Evolutionary conservation across 92 coral and sea anemone species (phyloP), one percentile per base, ranked within the genome.

Genomic region (Pocillopora grandis): DNA sequence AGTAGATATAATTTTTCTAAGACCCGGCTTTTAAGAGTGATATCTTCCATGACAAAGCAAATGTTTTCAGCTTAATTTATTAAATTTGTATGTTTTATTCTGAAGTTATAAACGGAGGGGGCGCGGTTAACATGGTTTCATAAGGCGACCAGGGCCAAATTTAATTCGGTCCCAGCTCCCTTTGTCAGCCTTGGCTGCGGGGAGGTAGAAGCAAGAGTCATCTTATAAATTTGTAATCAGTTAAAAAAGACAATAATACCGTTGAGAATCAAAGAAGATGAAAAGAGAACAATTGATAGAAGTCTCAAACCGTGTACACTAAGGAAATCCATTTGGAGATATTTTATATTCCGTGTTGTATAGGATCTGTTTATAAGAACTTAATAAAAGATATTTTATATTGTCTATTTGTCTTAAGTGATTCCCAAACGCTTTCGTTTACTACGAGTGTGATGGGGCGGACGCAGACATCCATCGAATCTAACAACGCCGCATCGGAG

Each of bases 341-440:
- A 64, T 79, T 42, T 79, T 70, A 70, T 57, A 48, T 52, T 42
- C 27, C 48, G 72, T 63, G 14, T n/a, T 71, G 85, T 27, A 70
- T n/a, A 80, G 67, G 19, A 19, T 13, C 1, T 81, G 69, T 59
- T 20, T 81, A 60, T 69, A 7, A 69, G 37, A 58, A 58, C 66
- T 58, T 81, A 81, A 58, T 81, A 61, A 81, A 81, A 13, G 21
- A 1, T 12, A 68, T 31, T 23, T 16, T 15, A 66, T 23, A 27
- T 60, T 37, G 23, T 61, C 57, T 76, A 57, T 8, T 55, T 76
- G 58, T 5, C n/a, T 48, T 23, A 20, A 66, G 12, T 66, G 12
- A 19, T 23, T 66, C 8, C 5, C 52, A 42, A 42, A 42, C 52
- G 52, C 52, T 42, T 42, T 42, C 52, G 52, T 42, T 42, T 3